Evolutionary conservation across 2,888 invertebrate genomes (phyloP), one percentile per base, ranked within the genome.

Genomic region (Gari tellinella): DNA sequence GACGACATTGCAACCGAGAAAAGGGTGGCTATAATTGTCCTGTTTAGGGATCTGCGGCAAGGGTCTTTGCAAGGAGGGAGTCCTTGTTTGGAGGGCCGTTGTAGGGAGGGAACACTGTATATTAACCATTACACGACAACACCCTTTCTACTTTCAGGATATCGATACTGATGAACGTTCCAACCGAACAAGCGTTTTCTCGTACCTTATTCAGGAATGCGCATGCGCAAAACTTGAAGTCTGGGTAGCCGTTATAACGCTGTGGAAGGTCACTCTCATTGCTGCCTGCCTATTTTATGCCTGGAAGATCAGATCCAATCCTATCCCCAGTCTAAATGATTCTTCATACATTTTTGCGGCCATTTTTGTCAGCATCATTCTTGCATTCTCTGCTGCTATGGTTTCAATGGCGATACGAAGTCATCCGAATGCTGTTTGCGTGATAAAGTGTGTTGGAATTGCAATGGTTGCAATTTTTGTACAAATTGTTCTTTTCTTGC

Each of bases 321-420:
- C 84, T 1, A 73, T 89, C 0, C 88, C 88, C 1, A 69, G 85
- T 31, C 81, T 89, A 74, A 86, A 88, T 63, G 89, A 89, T 49
- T 66, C 87, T 7, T 66, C 77, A 3, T 73, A 73, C 31, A 86
- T 82, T 21, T 78, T 88, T 43, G 57, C 85, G 26, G 82, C 82
- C 49, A 61, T 82, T 21, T 72, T 83, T 43, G 80, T 81, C 15
- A 82, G 82, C 17, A 58, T 85, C 17, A 60, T 82, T 21, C 56
- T 82, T 21, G 75, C 82, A 10, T 80, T 83, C 45, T 66, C 80
- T 26, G 76, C 77, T 10, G 63, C 82, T n/a, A 68, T 84, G 45
- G 52, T 83, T 17, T 69, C 81, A 12, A 68, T 74, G 21, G 48
- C 81, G 45, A 62, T 87, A 23, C 77, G 64, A 21, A 63, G 75